Percentiles rank a stretch among this genome's conserved stretches.
These are phyloP conservation scores for Platycheirus rosarum DNA, from an alignment of 2,888 invertebrate genomes.

Conservation along the genomic window DNA sequence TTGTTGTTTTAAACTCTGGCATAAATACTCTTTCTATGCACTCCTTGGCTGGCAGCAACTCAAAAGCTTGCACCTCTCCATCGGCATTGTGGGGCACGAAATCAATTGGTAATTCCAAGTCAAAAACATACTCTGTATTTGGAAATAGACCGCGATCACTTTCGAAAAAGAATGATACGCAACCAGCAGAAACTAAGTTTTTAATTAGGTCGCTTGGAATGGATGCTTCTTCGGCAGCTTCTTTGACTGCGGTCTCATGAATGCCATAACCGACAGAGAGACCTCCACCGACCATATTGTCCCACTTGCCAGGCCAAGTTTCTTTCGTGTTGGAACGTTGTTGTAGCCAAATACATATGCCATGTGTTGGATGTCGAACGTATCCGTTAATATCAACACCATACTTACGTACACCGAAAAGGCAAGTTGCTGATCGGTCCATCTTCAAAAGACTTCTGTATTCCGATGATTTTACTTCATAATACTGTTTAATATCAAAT, in stretches of 20 bases:
- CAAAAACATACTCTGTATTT: slow-evolving; percentile 96
- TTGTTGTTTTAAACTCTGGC: slow-evolving; percentile 95
- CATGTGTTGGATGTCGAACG: slow-evolving; percentile 91
- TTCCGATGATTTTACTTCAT: slow-evolving; percentile 90
- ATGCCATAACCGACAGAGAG: slow-evolving; percentile 94
- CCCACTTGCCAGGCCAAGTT: slow-evolving; percentile 97
- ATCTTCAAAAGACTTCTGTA: slow-evolving; percentile 87
- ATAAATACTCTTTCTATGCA: slow-evolving; percentile 91
- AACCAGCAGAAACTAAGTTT: slow-evolving; percentile 82
- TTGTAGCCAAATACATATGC: slow-evolving; percentile 94
- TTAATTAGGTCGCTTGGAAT: slow-evolving; percentile 91
- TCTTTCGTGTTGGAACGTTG: slow-evolving; percentile 95
- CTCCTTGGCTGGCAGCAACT: slow-evolving; percentile 91
- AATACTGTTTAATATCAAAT: slow-evolving; percentile 85
- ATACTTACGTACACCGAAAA: slow-evolving; percentile 96
- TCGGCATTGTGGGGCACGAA: slow-evolving; percentile 96
- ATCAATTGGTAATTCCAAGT: slow-evolving; percentile 94
- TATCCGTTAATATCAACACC: slow-evolving; percentile 98
- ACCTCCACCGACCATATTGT: slow-evolving; percentile 97
- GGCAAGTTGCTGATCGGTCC: slow-evolving; percentile 96
- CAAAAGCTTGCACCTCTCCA: slow-evolving; percentile 96
- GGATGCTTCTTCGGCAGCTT: slow-evolving; percentile 97
- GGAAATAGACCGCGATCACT: slow-evolving; percentile 96
- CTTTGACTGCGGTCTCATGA: slow-evolving; percentile 94
- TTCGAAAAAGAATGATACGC: slow-evolving; percentile 90